These are phyloP conservation scores for Hucho hucho DNA, from an alignment of 2,113 vertebrate species.

Conservation along the genomic window DNA sequence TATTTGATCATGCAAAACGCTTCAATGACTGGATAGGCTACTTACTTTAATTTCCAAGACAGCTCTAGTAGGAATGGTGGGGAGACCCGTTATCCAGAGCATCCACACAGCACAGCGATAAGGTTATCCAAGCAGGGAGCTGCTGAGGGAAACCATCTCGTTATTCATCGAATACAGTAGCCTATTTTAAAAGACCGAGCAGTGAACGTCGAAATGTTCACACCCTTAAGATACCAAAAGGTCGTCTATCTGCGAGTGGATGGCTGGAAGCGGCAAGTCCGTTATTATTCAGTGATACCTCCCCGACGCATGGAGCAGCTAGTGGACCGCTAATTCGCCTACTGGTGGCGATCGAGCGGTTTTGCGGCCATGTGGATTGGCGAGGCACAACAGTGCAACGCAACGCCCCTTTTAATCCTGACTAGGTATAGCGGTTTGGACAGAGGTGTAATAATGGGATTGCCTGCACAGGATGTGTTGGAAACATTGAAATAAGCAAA, in stretches of 20 bases:
- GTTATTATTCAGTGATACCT: not conserved
- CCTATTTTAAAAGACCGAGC: not conserved
- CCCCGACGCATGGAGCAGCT: not conserved
- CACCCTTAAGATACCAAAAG: not conserved
- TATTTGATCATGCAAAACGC: not conserved
- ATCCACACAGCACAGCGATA: not conserved
- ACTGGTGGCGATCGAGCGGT: not conserved
- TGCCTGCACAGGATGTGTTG: not conserved
- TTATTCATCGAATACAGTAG: not conserved
- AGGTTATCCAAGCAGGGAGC: not conserved
- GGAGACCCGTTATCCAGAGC: not conserved
- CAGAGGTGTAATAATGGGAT: not conserved
- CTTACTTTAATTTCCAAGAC: not conserved
- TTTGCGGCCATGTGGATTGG: slow-evolving; percentile 26
- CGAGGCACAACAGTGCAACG: slow-evolving; percentile 17
- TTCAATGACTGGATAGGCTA: not conserved
- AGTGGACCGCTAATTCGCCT: not conserved
- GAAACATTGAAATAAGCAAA: too few species aligned
- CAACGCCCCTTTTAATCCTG: slow-evolving; percentile 20
- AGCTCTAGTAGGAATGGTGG: not conserved
- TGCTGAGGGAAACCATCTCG: not conserved
- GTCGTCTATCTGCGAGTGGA: not conserved
- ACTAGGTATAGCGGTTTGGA: not conserved
- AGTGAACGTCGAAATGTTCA: not conserved
- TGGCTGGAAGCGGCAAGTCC: not conserved